Percentiles rank a stretch among this genome's conserved stretches.
Evolutionary conservation across 2,888 invertebrate genomes (phyloP).

Genomic region (Hyalella azteca): DNA sequence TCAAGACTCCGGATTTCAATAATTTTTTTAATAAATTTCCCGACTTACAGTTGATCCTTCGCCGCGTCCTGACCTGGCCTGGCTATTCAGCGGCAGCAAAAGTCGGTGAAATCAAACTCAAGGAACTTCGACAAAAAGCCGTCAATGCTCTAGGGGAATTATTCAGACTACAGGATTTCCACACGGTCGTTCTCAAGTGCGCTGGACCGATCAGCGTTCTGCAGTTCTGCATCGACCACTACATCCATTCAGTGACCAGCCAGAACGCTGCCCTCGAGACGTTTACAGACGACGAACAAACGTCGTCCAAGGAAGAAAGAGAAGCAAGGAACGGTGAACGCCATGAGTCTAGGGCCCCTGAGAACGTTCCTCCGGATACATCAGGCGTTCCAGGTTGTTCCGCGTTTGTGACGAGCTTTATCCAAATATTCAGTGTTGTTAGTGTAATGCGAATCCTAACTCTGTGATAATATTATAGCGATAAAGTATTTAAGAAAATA

Average conservation of each 20-base stretch:
- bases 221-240: slow-evolving; percentile 49
- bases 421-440: too few relatives aligned
- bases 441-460: too few relatives aligned
- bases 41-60: background rate
- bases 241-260: slow-evolving; percentile 42
- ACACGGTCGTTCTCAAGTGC: slow-evolving; percentile 47
- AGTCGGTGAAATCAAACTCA: slow-evolving; percentile 56
- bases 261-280: background rate
- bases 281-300: background rate
- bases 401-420: too few relatives aligned
- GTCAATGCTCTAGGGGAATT: slow-evolving; percentile 52
- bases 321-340: background rate
- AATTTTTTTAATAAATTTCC: too few relatives aligned
- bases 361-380: background rate
- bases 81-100: slow-evolving; percentile 52
- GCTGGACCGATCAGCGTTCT: slow-evolving; percentile 49
- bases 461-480: too few relatives aligned
- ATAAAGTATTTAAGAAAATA: too few relatives aligned
- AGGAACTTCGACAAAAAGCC: slow-evolving; percentile 53
- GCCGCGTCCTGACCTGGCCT: slow-evolving; percentile 51
- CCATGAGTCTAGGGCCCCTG: background rate
- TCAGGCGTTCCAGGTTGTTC: background rate
- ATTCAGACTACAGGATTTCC: slow-evolving; percentile 51
- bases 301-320: background rate
- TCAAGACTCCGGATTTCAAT: too few relatives aligned